Evolutionary conservation across 2,888 invertebrate species (phyloP).

Genomic region (Lepidochrysops patricia): DNA sequence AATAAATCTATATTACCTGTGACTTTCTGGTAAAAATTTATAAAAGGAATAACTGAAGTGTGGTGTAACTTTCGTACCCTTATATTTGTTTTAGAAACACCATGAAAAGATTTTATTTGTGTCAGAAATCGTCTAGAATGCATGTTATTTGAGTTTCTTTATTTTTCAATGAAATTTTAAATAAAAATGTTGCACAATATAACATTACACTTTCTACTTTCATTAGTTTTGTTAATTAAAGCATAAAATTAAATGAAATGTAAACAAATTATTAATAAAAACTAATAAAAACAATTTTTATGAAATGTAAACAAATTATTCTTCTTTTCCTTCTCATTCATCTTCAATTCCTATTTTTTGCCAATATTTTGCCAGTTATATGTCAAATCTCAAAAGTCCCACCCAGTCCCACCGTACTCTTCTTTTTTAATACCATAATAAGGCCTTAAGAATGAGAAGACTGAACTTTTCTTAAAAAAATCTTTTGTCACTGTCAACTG

Average conservation of each 20-base stretch:
- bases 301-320: neutral
- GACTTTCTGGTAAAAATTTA: conserved; percentile 46
- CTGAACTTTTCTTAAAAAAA: too few species aligned
- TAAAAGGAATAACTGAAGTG: conserved; percentile 40
- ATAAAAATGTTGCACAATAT: too few species aligned
- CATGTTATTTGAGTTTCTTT: too few species aligned
- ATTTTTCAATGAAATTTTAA: too few species aligned
- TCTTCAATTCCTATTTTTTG: neutral
- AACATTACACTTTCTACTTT: too few species aligned
- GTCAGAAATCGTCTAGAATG: neutral
- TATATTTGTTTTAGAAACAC: neutral
- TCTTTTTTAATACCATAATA: too few species aligned
- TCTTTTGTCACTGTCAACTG: too few species aligned
- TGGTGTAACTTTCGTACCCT: conserved; percentile 28
- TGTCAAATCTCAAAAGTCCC: too few species aligned
- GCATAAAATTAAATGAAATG: neutral
- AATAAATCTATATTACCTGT: conserved; percentile 37
- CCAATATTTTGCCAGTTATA: neutral
- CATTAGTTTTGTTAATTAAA: too few species aligned
- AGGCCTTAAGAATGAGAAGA: too few species aligned
- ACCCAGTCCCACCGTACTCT: too few species aligned
- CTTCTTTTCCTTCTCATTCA: neutral
- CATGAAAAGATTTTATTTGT: neutral
- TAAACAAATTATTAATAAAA: neutral
- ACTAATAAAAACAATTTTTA: neutral